Base-by-base conservation (phyloP, 2,888 invertebrate species). In the Nomada ruficornis region DNA sequence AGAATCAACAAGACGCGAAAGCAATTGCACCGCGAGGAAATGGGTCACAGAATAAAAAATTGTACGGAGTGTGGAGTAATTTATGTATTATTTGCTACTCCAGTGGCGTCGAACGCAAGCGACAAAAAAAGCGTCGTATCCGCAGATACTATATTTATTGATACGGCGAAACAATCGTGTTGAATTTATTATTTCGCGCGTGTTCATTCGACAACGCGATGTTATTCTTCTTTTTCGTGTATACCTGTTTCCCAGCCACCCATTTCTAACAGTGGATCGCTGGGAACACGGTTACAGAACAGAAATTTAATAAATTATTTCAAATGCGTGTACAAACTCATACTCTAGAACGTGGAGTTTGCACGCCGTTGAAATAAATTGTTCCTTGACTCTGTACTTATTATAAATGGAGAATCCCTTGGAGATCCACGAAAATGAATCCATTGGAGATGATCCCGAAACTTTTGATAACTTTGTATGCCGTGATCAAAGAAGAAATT, bases 81-180 rank as follows among this genome's bases (percentile, higher is more conserved):
- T 85, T 85, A 86, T 89, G 36, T 36, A 36, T 89, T 36, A 36
- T 89, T 85, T 72, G 59, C 79, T 76, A 7, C 85, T 42, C 67
- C 52, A 63, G 64, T 80, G 64, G 52, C 82, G 68, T 76, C 75
- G 78, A 44, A 63, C 44, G 77, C 75, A 80, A 84, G 78, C 82
- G 70, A 47, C 67, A 76, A 62, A 60, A 84, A 88, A 88, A 86
- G 60, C 67, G 65, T 68, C 79, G 83, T 67, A 80, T 82, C 83
- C 83, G 87, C 79, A 77, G 83, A 89, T 80, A 83, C 80, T 86
- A 86, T 90, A 90, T 90, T 90, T 89, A 89, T 89, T 86, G 89
- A 89, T 86, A 89, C 86, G 83, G 77, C 81, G 69, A 84, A 90
- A 89, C 90, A 90, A 90, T 90, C 84, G 88, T 77, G 67, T 62